Evolutionary conservation across 2,888 invertebrate genomes (phyloP).

Genomic region (Leucoma salicis): DNA sequence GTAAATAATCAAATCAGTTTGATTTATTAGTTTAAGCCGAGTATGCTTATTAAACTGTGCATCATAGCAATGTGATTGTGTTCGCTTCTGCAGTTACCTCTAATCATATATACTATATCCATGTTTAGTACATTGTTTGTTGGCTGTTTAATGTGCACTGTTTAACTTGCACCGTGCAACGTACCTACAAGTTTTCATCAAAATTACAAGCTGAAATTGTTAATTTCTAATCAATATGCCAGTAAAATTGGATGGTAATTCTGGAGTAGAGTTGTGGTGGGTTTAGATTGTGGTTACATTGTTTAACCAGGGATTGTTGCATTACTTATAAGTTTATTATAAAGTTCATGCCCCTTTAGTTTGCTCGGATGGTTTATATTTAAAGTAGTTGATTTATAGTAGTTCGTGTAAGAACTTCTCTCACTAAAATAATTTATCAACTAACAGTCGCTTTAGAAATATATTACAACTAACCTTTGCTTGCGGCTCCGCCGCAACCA

Average conservation of each 20-base stretch:
- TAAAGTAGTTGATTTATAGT: too few relatives aligned
- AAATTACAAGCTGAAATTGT: slow-evolving; percentile 13
- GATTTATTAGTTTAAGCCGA: slow-evolving; percentile 66
- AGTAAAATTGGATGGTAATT: slow-evolving; percentile 14
- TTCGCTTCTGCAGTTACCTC: slow-evolving; percentile 21
- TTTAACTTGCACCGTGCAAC: slow-evolving; percentile 29
- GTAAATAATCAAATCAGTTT: slow-evolving; percentile 73
- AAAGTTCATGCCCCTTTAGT: too few relatives aligned
- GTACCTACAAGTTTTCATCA: slow-evolving; percentile 10
- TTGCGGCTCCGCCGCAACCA: too few relatives aligned
- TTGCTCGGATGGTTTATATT: too few relatives aligned
- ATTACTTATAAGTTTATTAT: too few relatives aligned
- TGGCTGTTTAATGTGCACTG: slow-evolving; percentile 25
- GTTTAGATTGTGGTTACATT: slow-evolving; percentile 1
- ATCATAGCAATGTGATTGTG: slow-evolving; percentile 57
- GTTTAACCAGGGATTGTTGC: too few relatives aligned
- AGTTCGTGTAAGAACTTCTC: too few relatives aligned
- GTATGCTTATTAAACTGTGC: slow-evolving; percentile 65
- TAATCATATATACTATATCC: slow-evolving; percentile 22
- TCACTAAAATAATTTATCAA: too few relatives aligned
- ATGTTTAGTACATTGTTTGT: slow-evolving; percentile 15
- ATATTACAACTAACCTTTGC: too few relatives aligned
- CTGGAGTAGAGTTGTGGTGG: slow-evolving; percentile 3
- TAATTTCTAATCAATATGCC: slow-evolving; percentile 16
- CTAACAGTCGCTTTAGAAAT: too few relatives aligned